A percentile compares a stretch with the other conserved stretches of the same genome.
phyloP scores from a whole-genome alignment of 2,888 invertebrate species.

The Sicus ferrugineus region DNA sequence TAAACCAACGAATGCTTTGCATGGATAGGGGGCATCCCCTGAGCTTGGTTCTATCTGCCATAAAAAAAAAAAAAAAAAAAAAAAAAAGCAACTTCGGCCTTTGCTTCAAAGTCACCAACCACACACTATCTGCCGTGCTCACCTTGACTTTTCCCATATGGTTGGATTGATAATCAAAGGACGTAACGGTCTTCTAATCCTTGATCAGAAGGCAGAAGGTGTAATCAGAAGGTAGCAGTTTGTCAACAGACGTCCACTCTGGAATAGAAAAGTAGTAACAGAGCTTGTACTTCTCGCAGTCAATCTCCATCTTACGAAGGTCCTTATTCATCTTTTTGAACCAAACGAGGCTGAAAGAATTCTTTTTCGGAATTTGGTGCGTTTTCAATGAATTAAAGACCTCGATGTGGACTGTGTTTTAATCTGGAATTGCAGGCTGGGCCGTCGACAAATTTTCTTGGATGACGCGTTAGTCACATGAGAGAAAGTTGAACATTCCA shows the following conservation, averaged over 20 bases:
- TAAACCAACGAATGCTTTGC: too few species aligned
- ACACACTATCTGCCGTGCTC: constrained; percentile 43
- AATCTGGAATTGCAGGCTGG: constrained; percentile 41
- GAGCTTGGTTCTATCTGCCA: too few species aligned
- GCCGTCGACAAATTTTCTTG: constrained; percentile 39
- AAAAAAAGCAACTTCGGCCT: too few species aligned
- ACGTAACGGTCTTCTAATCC: constrained; percentile 47
- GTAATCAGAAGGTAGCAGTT: constrained; percentile 52
- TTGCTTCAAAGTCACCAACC: too few species aligned
- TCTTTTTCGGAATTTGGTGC: constrained; percentile 31
- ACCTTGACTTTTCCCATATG: constrained; percentile 45
- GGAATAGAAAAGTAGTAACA: constrained; percentile 52
- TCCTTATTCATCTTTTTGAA: constrained; percentile 52
- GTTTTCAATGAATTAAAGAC: constrained; percentile 32
- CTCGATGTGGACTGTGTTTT: constrained; percentile 1
- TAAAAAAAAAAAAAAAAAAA: too few species aligned
- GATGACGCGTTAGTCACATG: too few species aligned
- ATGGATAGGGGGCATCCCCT: too few species aligned
- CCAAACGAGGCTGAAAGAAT: constrained; percentile 52
- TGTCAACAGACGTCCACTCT: constrained; percentile 43
- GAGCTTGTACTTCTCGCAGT: constrained; percentile 52
- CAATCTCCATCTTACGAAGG: constrained; percentile 48
- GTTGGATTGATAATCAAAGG: constrained; percentile 56
- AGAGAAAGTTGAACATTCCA: too few species aligned
- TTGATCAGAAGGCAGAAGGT: constrained; percentile 54